phyloP scores from a whole-genome alignment of 1,140 invertebrate species.

The Drosophila triauraria region DNA sequence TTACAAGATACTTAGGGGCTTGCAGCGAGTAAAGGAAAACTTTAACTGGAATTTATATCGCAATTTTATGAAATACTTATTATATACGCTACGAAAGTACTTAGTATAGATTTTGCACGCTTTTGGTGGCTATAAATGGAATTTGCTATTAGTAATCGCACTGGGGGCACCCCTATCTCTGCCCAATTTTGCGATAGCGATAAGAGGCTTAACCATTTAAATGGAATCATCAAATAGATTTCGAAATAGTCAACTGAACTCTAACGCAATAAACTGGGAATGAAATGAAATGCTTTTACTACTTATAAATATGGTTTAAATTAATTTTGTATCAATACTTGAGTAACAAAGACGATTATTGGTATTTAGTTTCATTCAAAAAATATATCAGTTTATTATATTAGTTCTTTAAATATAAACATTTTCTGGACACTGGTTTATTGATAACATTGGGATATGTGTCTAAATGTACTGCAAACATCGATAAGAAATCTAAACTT shows the following conservation, averaged over 20 bases:
- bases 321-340: background rate
- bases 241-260: no score
- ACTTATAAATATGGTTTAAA: background rate
- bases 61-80: no score
- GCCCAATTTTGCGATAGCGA: slow-evolving; percentile 14
- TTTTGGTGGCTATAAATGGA: background rate
- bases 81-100: no score
- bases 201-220: slow-evolving; percentile 27
- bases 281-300: no score
- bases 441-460: background rate
- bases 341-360: no score
- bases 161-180: background rate
- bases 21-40: no score
- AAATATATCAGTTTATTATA: background rate
- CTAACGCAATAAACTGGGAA: background rate
- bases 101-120: background rate
- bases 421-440: background rate
- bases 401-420: background rate
- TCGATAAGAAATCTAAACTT: background rate
- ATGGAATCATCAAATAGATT: slow-evolving; percentile 12
- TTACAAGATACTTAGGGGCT: background rate
- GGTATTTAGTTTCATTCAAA: no score
- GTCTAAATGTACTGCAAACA: background rate
- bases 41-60: no score
- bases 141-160: slow-evolving; percentile 18